Evolutionary conservation across 1,140 invertebrate species (phyloP).

Genomic region (Ruditapes philippinarum): DNA sequence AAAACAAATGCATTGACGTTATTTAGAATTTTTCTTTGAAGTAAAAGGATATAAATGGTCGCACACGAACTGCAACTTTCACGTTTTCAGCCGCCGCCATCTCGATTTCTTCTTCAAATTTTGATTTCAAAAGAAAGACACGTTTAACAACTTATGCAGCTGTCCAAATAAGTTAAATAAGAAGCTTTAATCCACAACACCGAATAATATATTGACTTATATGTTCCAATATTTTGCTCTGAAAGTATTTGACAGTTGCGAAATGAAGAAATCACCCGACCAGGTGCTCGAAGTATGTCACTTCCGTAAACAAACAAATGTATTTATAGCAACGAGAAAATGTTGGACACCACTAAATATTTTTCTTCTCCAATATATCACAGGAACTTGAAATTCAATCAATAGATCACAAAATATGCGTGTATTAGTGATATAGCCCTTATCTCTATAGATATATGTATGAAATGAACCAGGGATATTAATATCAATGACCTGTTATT

Average conservation of each 20-base stretch:
- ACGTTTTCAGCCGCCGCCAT: constrained; percentile 87
- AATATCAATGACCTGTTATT: too few species aligned
- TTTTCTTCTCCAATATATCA: too few species aligned
- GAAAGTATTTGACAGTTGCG: constrained; percentile 49
- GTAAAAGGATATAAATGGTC: constrained; percentile 89
- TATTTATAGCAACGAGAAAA: constrained; percentile 64
- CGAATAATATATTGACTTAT: not conserved
- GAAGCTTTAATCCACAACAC: not conserved
- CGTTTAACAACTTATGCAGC: not conserved
- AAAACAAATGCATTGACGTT: too few species aligned
- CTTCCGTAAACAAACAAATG: constrained; percentile 67
- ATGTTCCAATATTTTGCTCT: not conserved
- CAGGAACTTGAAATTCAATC: too few species aligned
- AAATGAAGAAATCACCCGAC: constrained; percentile 8
- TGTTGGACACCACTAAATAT: too few species aligned
- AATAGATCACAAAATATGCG: too few species aligned
- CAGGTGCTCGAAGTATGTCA: not conserved
- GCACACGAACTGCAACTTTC: constrained; percentile 89
- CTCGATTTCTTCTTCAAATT: constrained; percentile 44
- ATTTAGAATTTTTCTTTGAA: not conserved
- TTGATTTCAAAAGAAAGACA: not conserved
- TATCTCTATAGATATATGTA: too few species aligned
- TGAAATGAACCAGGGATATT: too few species aligned
- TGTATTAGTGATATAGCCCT: too few species aligned
- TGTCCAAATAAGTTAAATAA: not conserved